phyloP scores from a whole-genome alignment of 92 coral and sea anemone genomes.

The Plumapathes pennacea region DNA sequence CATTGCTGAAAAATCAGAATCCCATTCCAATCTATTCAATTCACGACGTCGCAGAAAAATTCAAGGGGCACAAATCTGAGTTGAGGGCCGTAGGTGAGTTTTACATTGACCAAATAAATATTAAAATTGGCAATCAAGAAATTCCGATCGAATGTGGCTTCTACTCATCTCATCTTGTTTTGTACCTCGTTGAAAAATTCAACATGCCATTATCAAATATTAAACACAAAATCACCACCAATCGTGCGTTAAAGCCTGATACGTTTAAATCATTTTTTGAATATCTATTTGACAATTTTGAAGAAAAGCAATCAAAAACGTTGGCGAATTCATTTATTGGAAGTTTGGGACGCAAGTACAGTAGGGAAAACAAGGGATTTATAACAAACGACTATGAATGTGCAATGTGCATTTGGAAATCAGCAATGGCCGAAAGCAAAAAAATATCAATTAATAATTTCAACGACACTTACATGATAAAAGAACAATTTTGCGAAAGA shows the following conservation, averaged over 20 bases:
- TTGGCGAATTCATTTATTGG: constrained; percentile 39
- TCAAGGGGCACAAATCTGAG: constrained; percentile 11
- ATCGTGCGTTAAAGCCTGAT: constrained; percentile 29
- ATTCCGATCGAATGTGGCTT: constrained; percentile 23
- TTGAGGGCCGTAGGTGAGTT: constrained; percentile 21
- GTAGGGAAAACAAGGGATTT: constrained; percentile 6
- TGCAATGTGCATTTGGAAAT: constrained; percentile 14
- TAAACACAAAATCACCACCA: constrained; percentile 11
- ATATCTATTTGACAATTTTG: constrained; percentile 7
- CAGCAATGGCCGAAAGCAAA: constrained; percentile 18
- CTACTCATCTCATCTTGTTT: constrained; percentile 1
- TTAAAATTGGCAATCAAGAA: not conserved
- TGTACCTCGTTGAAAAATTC: constrained; percentile 8
- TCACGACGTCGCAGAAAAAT: constrained; percentile 17
- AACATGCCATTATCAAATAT: constrained; percentile 10
- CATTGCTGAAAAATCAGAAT: constrained; percentile 1
- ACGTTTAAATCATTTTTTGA: constrained; percentile 14
- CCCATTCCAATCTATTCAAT: constrained; percentile 6
- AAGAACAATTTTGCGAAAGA: constrained; percentile 11
- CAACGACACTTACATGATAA: constrained; percentile 10
- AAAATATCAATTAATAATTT: constrained; percentile 6
- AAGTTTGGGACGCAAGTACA: constrained; percentile 17
- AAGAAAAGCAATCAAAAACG: constrained; percentile 20
- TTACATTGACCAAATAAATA: constrained; percentile 26
- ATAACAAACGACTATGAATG: constrained; percentile 14